These are phyloP conservation scores for Tetragnatha montana DNA, from an alignment of 2,888 invertebrate genomes.

Conservation along the genomic window DNA sequence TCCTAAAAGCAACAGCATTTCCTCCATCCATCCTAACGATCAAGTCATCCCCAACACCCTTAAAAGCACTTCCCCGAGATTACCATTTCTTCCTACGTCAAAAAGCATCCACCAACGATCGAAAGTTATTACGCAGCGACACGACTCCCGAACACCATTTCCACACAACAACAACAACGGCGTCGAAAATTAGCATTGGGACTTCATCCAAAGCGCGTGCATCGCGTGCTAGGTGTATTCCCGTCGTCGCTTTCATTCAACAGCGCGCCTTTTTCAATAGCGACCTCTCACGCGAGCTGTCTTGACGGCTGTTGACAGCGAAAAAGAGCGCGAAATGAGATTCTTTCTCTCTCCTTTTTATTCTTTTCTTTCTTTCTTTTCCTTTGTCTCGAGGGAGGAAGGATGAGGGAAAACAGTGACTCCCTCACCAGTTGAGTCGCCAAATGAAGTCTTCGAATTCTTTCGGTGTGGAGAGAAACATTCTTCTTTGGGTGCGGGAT, in stretches of 20 bases:
- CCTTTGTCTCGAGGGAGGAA: not conserved
- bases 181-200: not conserved
- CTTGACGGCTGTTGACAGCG: conserved; percentile 17
- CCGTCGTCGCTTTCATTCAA: conserved; percentile 36
- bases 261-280: conserved; percentile 40
- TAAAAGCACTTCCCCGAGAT: too few relatives aligned
- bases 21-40: too few relatives aligned
- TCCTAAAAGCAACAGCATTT: too few relatives aligned
- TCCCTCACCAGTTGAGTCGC: conserved; percentile 16
- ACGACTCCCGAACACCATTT: too few relatives aligned
- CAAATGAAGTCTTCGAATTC: conserved; percentile 28
- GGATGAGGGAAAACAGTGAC: conserved; percentile 34
- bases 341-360: conserved; percentile 40
- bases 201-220: conserved; percentile 26
- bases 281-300: conserved; percentile 21
- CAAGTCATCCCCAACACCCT: too few relatives aligned
- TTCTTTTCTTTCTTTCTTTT: conserved; percentile 3
- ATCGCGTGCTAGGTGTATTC: conserved; percentile 12
- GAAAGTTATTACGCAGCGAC: too few relatives aligned
- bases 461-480: too few relatives aligned
- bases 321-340: conserved; percentile 52
- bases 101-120: too few relatives aligned
- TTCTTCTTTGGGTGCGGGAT: too few relatives aligned
- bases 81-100: too few relatives aligned
- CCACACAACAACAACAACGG: not conserved